A percentile compares a stretch with the other conserved stretches of the same genome.
Conservation (phyloP, 2,797 vertebrate species). For the Gymnocypris eckloni region DNA sequence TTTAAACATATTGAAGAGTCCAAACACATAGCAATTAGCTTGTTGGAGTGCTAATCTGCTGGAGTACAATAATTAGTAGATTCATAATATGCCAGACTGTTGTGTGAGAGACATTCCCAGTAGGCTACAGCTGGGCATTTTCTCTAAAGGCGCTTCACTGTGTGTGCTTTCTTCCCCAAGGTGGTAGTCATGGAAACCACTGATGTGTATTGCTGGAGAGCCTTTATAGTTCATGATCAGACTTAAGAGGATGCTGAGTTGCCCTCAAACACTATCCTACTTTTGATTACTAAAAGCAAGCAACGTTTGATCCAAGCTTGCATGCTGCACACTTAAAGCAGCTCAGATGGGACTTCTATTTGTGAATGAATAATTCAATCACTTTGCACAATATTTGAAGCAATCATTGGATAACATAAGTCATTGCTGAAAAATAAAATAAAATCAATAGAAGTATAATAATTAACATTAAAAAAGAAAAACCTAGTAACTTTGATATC, state of each 20-base stretch:
- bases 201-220: constrained; percentile 49
- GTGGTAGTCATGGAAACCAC: constrained; percentile 60
- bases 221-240: constrained; percentile 47
- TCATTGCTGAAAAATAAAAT: neutral
- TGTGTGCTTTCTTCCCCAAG: constrained; percentile 50
- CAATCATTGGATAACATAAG: neutral
- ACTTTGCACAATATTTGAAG: neutral
- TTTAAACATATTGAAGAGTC: neutral
- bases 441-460: neutral
- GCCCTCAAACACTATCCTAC: constrained; percentile 24
- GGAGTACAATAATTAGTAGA: neutral
- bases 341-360: neutral
- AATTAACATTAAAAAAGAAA: neutral
- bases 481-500: neutral
- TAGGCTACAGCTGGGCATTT: constrained; percentile 38
- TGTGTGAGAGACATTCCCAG: constrained; percentile 36
- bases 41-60: neutral
- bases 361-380: constrained; percentile 25
- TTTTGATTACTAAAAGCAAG: constrained; percentile 39
- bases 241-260: constrained; percentile 42
- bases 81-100: constrained; percentile 22
- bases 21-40: neutral
- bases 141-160: constrained; percentile 42
- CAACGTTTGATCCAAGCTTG: constrained; percentile 29
- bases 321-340: neutral